phyloP scores from a whole-genome alignment of 1,140 invertebrate genomes.

The Macrocentrus cingulum region DNA sequence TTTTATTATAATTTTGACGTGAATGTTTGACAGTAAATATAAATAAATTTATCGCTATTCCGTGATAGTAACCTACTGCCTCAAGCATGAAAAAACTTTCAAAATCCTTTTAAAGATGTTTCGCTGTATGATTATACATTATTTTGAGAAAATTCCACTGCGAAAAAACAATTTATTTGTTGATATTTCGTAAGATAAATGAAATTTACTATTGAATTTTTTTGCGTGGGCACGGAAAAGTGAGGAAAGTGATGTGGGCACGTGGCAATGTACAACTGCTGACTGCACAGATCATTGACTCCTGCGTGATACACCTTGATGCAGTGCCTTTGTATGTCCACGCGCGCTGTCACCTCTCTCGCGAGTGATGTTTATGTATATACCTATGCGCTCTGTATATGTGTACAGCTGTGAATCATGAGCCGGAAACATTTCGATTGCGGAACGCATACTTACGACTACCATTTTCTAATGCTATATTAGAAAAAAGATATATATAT shows the following conservation, averaged over 20 bases:
- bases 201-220: too few species aligned
- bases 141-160: too few species aligned
- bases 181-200: too few species aligned
- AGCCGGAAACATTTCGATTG: slow-evolving; percentile 9
- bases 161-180: too few species aligned
- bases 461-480: neutral
- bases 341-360: neutral
- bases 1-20: too few species aligned
- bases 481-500: neutral
- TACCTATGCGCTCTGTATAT: neutral
- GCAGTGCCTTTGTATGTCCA: slow-evolving; percentile 12
- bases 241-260: slow-evolving; percentile 43
- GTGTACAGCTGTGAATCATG: slow-evolving; percentile 8
- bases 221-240: too few species aligned
- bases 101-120: too few species aligned
- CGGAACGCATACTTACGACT: neutral
- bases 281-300: slow-evolving; percentile 50
- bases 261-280: slow-evolving; percentile 27
- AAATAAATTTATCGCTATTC: too few species aligned
- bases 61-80: too few species aligned
- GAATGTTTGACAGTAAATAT: too few species aligned
- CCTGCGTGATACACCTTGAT: slow-evolving; percentile 12
- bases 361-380: neutral
- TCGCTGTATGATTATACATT: too few species aligned
- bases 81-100: too few species aligned